phyloP scores from a whole-genome alignment of 2,797 vertebrate genomes.

The Tamandua tetradactyla region DNA sequence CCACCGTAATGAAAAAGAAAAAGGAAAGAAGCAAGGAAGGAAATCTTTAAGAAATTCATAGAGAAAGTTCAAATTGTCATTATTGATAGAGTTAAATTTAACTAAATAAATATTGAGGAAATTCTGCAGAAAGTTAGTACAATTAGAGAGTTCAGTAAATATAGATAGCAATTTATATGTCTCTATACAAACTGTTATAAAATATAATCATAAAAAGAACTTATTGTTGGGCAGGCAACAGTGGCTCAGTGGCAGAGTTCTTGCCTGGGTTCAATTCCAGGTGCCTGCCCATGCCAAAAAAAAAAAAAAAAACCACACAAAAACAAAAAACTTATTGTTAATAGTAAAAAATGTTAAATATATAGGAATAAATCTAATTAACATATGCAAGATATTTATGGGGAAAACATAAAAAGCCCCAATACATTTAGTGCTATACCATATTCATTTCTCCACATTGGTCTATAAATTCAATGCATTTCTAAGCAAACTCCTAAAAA shows the following conservation, averaged over 20 bases:
- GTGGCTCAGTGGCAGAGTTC: too few species aligned
- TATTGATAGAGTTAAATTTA: not conserved
- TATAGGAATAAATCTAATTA: not conserved
- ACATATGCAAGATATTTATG: not conserved
- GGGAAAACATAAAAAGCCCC: not conserved
- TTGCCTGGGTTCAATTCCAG: too few species aligned
- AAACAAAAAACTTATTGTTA: not conserved
- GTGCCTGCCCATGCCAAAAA: too few species aligned
- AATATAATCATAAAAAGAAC: not conserved
- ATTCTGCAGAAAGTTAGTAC: not conserved
- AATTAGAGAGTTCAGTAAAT: not conserved
- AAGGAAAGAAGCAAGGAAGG: not conserved
- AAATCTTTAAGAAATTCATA: not conserved
- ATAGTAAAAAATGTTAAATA: not conserved
- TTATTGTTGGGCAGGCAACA: too few species aligned
- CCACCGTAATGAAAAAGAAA: too few species aligned
- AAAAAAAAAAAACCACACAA: too few species aligned
- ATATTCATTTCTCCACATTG: not conserved
- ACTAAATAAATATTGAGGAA: not conserved
- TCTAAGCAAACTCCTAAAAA: not conserved
- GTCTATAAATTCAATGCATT: not conserved
- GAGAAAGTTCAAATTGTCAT: not conserved
- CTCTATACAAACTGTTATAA: not conserved
- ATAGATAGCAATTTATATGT: not conserved
- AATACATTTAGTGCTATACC: not conserved